Evolutionary conservation across 2,797 vertebrate species (phyloP).

Genomic region (Apogon hyalosoma): DNA sequence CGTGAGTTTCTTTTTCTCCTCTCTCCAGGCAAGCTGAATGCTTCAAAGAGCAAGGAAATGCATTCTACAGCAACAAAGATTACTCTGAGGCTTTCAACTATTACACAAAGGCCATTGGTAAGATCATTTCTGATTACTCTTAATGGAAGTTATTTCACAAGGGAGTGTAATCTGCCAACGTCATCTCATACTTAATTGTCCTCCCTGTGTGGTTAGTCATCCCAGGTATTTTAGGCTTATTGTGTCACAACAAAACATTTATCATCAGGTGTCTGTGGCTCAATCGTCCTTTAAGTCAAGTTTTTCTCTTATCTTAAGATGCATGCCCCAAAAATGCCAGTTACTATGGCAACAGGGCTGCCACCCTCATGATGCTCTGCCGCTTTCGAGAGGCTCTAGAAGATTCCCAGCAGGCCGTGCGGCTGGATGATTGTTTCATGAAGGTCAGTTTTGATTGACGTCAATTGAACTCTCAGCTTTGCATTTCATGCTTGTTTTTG

Average conservation of each 20-base stretch:
- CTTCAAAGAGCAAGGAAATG: constrained; percentile 96
- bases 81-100: constrained; percentile 96
- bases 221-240: too few relatives aligned
- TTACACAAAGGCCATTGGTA: constrained; percentile 97
- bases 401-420: constrained; percentile 94
- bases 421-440: constrained; percentile 93
- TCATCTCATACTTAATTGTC: too few relatives aligned
- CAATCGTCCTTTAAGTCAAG: too few relatives aligned
- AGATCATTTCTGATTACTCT: constrained; percentile 51
- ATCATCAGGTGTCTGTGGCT: too few relatives aligned
- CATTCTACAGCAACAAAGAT: constrained; percentile 93
- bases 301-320: constrained; percentile 76
- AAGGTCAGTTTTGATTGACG: constrained; percentile 81
- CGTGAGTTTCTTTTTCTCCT: constrained; percentile 21
- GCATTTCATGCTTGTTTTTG: background rate
- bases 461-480: background rate
- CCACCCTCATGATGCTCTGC: constrained; percentile 94
- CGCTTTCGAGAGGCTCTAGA: constrained; percentile 92
- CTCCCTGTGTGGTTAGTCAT: too few relatives aligned
- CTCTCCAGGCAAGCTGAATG: constrained; percentile 90
- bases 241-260: too few relatives aligned
- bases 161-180: background rate
- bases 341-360: constrained; percentile 95
- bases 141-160: background rate
- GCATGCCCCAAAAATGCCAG: constrained; percentile 91